Conservation (phyloP, 64 coral and sea anemone species). For the Montipora cactus region DNA sequence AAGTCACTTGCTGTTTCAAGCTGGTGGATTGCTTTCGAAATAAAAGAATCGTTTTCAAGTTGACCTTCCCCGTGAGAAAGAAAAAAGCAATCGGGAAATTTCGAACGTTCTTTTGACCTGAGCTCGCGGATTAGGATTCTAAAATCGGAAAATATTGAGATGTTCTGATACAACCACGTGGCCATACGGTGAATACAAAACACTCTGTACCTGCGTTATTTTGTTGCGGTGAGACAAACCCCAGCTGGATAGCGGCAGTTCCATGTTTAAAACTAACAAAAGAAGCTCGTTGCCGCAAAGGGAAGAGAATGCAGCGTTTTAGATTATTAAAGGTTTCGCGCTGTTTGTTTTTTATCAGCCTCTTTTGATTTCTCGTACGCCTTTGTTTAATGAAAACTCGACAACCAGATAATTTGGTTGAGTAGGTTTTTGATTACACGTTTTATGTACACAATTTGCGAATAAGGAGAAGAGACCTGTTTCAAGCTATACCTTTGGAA, state of each 20-base stretch:
- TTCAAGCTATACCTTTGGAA: too few species aligned
- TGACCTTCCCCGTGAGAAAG: too few species aligned
- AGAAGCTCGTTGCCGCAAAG: neutral
- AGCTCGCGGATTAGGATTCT: too few species aligned
- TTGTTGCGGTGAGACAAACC: neutral
- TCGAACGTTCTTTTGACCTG: too few species aligned
- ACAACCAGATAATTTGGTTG: neutral
- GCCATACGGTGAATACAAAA: neutral
- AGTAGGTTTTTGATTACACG: too few species aligned
- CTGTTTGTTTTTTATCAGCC: neutral
- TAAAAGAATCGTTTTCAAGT: too few species aligned
- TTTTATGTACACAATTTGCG: too few species aligned
- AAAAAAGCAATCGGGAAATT: too few species aligned
- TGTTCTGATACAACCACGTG: conserved; percentile 8
- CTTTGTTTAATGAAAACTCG: neutral
- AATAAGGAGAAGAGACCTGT: too few species aligned
- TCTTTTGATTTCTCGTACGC: neutral
- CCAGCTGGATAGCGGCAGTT: neutral
- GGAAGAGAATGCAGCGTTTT: neutral
- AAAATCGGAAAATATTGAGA: too few species aligned
- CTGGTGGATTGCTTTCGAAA: too few species aligned
- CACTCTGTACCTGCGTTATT: neutral
- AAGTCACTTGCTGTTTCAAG: too few species aligned
- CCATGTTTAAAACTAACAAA: neutral
- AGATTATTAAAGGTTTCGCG: neutral